phyloP scores from a whole-genome alignment of 2,888 invertebrate species.

The Agrilus cyanescens region DNA sequence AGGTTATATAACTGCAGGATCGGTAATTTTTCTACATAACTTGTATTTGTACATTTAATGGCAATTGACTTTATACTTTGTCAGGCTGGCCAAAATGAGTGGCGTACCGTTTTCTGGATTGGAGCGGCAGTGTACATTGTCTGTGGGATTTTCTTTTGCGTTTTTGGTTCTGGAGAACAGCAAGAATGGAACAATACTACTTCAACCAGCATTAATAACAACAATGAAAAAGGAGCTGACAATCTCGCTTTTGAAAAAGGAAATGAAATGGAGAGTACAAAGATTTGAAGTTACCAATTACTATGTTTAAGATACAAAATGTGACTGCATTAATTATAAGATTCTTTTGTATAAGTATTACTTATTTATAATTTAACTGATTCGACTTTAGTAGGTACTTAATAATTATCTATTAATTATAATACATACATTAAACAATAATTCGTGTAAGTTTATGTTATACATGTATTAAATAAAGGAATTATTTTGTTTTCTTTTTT shows the following conservation, averaged over 20 bases:
- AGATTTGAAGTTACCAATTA: no score
- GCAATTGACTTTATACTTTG: slow-evolving; percentile 18
- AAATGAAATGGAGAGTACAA: slow-evolving; percentile 3
- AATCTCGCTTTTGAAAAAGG: slow-evolving; percentile 17
- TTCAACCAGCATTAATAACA: slow-evolving; percentile 3
- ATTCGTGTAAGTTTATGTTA: no score
- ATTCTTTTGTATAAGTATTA: no score
- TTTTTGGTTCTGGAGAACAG: slow-evolving; percentile 59
- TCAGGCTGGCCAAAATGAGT: slow-evolving; percentile 66
- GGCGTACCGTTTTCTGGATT: slow-evolving; percentile 62
- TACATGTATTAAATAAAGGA: no score
- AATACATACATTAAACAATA: no score
- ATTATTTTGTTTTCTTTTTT: no score
- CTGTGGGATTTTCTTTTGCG: slow-evolving; percentile 54
- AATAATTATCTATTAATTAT: no score
- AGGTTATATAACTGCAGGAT: slow-evolving; percentile 39
- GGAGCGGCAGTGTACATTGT: slow-evolving; percentile 58
- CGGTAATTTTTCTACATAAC: slow-evolving; percentile 18
- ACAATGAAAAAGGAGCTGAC: slow-evolving; percentile 12
- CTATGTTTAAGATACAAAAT: no score
- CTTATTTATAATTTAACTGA: no score
- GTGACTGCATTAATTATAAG: no score
- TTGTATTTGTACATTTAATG: neutral
- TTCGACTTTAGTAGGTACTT: no score
- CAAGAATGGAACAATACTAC: slow-evolving; percentile 56